Evolutionary conservation across 2,888 invertebrate genomes (phyloP), one percentile per base, ranked within the genome.

Genomic region (Drosophila dives): DNA sequence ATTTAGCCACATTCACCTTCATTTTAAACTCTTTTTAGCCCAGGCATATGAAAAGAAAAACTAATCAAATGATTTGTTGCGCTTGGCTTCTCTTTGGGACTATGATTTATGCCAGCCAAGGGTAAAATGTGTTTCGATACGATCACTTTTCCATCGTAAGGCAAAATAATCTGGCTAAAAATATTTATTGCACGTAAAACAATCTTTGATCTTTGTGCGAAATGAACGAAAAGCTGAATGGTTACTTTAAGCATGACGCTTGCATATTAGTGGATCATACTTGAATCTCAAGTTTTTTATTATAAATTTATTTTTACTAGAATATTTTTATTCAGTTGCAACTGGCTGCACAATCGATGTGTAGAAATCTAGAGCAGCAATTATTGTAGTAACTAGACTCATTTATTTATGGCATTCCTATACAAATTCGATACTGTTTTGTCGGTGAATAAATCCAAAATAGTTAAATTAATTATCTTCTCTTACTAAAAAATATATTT

Each of bases 31-130:
- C 36, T 40, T 29, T 36, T 50, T 11, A 20, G 38, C 34, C 11
- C 26, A 29, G 62, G 33, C 7, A 50, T 73, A 80, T 67, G 81
- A 88, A 85, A 80, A 80, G 29, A 40, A 56, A 56, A 56, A 33
- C 42, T 56, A 56, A 42, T 91, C 91, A 91, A 90, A 89, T 89
- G 90, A 91, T 91, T 91, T 78, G 91, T 89, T 90, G 89, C 90
- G 90, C 75, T 75, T 26, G 33, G 48, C 48, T 29, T 48, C 59
- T 23, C 17, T 3, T 17, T 49, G 70, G 32, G 78, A 60, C 77
- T 67, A 64, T 78, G 40, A 55, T 77, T 80, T 67, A 72, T 76
- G 75, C 65, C 72, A 60, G 59, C 61, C 61, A 72, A 79, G 79
- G 80, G 80, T 71, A 77, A 74, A 75, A 74, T 74, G 80, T 74